Evolutionary conservation across 2,797 vertebrate genomes (phyloP), one percentile per base, ranked within the genome.

Genomic region (Phoebastria nigripes): DNA sequence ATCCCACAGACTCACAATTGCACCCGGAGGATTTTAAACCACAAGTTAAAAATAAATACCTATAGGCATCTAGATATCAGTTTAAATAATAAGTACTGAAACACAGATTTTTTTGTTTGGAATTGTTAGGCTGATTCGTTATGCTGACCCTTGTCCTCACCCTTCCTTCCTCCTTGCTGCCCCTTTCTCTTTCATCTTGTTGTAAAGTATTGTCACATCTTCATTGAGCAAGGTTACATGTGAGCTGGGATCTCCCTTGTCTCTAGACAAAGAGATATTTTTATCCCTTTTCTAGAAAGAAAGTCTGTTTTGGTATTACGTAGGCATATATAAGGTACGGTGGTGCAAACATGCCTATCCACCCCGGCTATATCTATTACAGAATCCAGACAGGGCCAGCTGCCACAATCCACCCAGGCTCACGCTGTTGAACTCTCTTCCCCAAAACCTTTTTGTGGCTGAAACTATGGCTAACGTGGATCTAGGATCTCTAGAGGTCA

Each of bases 251-350:
- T 29, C 49, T 37, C 35, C 65, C 70, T 56, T 24, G 33, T 3
- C 31, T 28, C n/a, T 15, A 15, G 6, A 49, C 21, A 67, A 21
- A 59, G 33, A 44, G 47, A 15, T 28, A 13, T 44, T 73, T 89
- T 69, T 8, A 54, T 6, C n/a, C 28, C 8, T 31, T 55, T n/a
- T 21, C 76, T 18, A 51, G 31, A 29, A 81, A 49, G 6, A 44
- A 55, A 44, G 41, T 8, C 71, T 8, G 1, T 70, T 86, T 61
- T 46, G 71, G 44, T 13, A 8, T 12, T 5, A 13, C 1, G 19
- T 2, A 12, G 59, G 29, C 11, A 9, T 16, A 4, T 2, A 6
- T 0, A 2, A 5, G 54, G 56, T 21, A 3, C 39, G 7, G 6
- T 2, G 37, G 69, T 11, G 41, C 56, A 9, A 26, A 39, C 21